Base-by-base conservation (phyloP, 2,113 vertebrate species). In the Crotalus tigris region DNA sequence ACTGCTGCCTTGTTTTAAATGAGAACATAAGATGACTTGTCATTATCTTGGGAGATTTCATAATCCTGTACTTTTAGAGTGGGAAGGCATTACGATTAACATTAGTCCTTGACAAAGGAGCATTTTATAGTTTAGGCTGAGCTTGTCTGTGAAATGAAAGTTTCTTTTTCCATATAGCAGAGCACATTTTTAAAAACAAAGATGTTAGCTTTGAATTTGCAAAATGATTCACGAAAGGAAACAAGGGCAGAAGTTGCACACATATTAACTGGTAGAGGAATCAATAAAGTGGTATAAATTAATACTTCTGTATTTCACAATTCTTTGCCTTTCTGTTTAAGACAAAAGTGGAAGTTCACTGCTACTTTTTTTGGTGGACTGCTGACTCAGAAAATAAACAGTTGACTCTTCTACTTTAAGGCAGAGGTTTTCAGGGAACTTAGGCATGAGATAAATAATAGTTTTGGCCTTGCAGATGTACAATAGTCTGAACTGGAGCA, bases 401-500 rank as follows among this genome's bases (percentile, higher is more conserved):
- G 69, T 26, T 89, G 86, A 93, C 90, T 33, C 61, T 94, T 93
- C 75, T 91, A 85, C 92, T 90, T 90, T 19, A 90, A 92, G 53
- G 88, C 93, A 91, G 23, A 87, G 64, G 12, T 92, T 94, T 10
- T 24, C 93, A 90, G 33, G 93, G 92, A 95, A 95, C 58, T 93
- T 96, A 91, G 93, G 55, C 93, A 91, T 92, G 92, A 93, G 95
- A 88, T 61, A 90, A 95, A 92, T 87, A 64, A 94, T 94, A 93
- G 13, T 15, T 94, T 95, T 95, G 93, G 61, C 95, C 93, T 51
- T 91, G 91, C 10, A 91, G 91, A 87, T 75, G 87, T 92, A 61
- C 87, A 92, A 94, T 91, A 49, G 93, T 92, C 93, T 96, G 91
- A 96, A 94, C 95, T 95, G 92, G 90, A 95, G 93, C 87, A 93